A percentile compares a stretch with the other conserved stretches of the same genome.
These are phyloP conservation scores for Digitonthophagus gazella DNA, from an alignment of 2,888 invertebrate species.

Conservation along the genomic window DNA sequence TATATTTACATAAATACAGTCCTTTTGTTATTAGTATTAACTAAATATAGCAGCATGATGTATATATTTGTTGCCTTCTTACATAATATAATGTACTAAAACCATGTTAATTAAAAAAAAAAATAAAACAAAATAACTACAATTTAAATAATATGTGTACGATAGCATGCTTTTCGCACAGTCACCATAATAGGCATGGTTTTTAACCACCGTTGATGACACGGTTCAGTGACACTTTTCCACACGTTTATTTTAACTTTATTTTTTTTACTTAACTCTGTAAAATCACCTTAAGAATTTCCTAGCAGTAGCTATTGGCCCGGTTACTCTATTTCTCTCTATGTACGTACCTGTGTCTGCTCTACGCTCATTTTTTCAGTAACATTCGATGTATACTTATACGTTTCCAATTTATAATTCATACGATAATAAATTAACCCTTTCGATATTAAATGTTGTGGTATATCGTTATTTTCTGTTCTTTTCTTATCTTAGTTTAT, in stretches of 20 bases:
- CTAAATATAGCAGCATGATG: not conserved
- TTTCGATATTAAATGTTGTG: not conserved
- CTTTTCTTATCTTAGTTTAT: not conserved
- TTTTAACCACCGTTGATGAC: constrained; percentile 41
- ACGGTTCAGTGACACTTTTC: constrained; percentile 37
- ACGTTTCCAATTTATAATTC: not conserved
- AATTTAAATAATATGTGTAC: not conserved
- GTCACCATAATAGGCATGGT: constrained; percentile 27
- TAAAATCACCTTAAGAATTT: constrained; percentile 27
- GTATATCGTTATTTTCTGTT: not conserved
- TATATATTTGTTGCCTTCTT: not conserved
- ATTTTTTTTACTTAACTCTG: constrained; percentile 23
- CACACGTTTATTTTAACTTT: constrained; percentile 13
- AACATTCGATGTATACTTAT: constrained; percentile 12
- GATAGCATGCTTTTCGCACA: constrained; percentile 17
- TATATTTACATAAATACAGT: too few species aligned
- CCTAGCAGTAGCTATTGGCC: constrained; percentile 40
- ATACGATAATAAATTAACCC: not conserved
- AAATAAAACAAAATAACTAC: not conserved
- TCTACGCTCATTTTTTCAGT: constrained; percentile 35
- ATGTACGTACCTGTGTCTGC: constrained; percentile 51
- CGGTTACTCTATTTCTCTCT: constrained; percentile 49
- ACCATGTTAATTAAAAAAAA: not conserved
- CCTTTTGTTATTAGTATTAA: not conserved
- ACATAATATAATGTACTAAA: not conserved